Evolutionary conservation across 2,888 invertebrate species (phyloP).

Genomic region (Sinodicranocentrus sp.): DNA sequence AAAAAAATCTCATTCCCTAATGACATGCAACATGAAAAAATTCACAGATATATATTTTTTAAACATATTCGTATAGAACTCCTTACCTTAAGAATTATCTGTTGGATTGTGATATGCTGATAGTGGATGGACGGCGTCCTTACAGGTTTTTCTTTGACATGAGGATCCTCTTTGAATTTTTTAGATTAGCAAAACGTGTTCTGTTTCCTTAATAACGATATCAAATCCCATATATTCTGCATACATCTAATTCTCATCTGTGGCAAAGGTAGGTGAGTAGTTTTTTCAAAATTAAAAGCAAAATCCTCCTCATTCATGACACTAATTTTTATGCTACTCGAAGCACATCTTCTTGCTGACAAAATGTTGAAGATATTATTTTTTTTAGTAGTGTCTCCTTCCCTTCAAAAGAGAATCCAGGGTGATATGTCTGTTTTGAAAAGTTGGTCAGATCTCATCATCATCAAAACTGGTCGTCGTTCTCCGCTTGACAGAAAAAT

Average conservation of each 20-base stretch:
- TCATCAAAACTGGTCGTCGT: neutral
- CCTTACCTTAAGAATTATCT: too few relatives aligned
- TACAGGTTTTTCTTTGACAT: slow-evolving; percentile 1
- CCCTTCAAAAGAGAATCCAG: neutral
- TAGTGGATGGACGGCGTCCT: neutral
- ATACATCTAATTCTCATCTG: too few relatives aligned
- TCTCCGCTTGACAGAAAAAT: slow-evolving; percentile 2
- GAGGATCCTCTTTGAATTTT: neutral
- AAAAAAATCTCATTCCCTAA: slow-evolving; percentile 31
- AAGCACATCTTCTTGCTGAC: too few relatives aligned
- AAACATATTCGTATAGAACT: neutral
- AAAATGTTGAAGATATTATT: too few relatives aligned
- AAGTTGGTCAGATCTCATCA: slow-evolving; percentile 39
- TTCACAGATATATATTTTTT: neutral
- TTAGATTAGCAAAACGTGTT: slow-evolving; percentile 6
- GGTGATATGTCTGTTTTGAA: slow-evolving; percentile 3
- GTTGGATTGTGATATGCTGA: too few relatives aligned
- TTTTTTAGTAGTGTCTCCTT: neutral
- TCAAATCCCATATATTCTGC: neutral
- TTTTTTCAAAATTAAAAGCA: too few relatives aligned
- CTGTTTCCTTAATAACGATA: slow-evolving; percentile 6
- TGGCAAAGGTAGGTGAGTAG: too few relatives aligned
- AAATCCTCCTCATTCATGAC: too few relatives aligned
- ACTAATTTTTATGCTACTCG: too few relatives aligned
- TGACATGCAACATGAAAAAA: slow-evolving; percentile 31